phyloP scores from a whole-genome alignment of 1,140 invertebrate species.

The Pemphigus obesinymphae region DNA sequence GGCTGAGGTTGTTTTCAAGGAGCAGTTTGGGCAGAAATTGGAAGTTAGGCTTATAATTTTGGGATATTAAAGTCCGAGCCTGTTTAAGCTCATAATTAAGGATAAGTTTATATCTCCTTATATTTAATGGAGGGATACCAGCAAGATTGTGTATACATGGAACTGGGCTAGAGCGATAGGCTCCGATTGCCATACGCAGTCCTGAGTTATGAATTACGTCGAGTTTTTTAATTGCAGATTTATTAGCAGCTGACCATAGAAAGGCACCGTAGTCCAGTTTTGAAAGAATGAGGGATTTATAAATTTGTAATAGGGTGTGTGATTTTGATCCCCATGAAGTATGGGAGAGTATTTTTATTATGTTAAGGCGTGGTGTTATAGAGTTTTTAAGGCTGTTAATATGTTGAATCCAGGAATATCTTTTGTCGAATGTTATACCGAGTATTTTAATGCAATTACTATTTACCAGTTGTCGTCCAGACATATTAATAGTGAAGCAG shows the following conservation, averaged over 20 bases:
- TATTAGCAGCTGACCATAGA: background rate
- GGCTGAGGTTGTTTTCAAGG: too few species aligned
- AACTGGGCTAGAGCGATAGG: background rate
- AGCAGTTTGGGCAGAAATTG: too few species aligned
- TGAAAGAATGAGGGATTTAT: too few species aligned
- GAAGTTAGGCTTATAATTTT: too few species aligned
- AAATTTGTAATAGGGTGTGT: too few species aligned
- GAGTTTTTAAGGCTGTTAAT: background rate
- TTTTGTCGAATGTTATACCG: background rate
- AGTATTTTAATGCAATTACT: background rate
- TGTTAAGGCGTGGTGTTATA: too few species aligned
- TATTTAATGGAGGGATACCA: background rate
- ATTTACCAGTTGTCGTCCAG: background rate
- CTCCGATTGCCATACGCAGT: background rate
- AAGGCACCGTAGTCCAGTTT: background rate
- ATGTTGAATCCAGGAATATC: background rate
- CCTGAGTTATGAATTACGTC: background rate
- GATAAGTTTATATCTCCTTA: too few species aligned
- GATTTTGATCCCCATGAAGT: too few species aligned
- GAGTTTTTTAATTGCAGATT: background rate
- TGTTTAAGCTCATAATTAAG: too few species aligned
- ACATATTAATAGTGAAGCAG: background rate
- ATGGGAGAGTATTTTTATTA: too few species aligned
- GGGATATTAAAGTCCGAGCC: too few species aligned
- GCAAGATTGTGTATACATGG: background rate